Percentiles rank a stretch among this genome's conserved stretches.
phyloP scores from a whole-genome alignment of 64 coral and sea anemone species.

The Dendronephthya gigantea region DNA sequence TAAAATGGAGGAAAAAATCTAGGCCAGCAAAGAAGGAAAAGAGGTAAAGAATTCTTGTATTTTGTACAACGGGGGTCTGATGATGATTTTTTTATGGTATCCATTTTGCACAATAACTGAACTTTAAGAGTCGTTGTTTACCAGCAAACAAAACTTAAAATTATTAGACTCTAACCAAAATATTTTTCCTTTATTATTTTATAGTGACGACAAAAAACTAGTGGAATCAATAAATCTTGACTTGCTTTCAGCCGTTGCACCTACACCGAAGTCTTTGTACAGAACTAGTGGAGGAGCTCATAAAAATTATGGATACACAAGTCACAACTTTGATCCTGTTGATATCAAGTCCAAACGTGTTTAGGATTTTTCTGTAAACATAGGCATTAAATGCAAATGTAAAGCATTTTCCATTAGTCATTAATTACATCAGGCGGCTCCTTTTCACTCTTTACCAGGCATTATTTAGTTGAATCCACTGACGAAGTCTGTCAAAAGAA shows the following conservation, averaged over 20 bases:
- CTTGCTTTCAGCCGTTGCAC: conserved; percentile 74
- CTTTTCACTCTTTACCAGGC: too few species aligned
- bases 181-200: neutral
- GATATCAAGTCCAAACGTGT: neutral
- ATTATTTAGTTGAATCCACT: too few species aligned
- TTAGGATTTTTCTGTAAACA: neutral
- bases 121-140: too few species aligned
- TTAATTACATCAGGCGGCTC: too few species aligned
- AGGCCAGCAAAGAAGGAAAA: neutral
- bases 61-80: too few species aligned
- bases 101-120: too few species aligned
- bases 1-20: conserved; percentile 1
- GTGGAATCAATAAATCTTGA: conserved; percentile 78
- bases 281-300: conserved; percentile 56
- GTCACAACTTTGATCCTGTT: neutral
- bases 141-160: too few species aligned
- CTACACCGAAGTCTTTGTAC: conserved; percentile 96
- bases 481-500: too few species aligned
- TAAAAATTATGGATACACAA: neutral
- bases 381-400: conserved; percentile 1
- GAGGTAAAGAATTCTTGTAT: neutral
- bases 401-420: too few species aligned
- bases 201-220: conserved; percentile 69
- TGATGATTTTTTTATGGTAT: too few species aligned
- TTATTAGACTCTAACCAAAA: neutral